Percentiles rank a stretch among this genome's conserved stretches.
Evolutionary conservation across 1,140 invertebrate species (phyloP).

Genomic region (Dolichoris vasculosae): DNA sequence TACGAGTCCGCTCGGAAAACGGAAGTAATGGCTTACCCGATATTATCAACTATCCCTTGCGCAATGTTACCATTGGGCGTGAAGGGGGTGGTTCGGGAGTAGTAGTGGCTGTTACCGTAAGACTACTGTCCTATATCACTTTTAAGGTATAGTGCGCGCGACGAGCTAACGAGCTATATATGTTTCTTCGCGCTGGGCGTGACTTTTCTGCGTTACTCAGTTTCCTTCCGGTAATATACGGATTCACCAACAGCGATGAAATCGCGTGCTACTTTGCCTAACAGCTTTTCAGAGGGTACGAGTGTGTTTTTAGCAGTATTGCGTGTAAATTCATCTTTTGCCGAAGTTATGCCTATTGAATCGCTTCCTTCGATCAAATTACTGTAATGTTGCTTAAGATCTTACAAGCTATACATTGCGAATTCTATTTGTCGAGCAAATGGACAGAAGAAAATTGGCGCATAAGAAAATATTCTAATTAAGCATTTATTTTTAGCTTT

Average conservation of each 20-base stretch:
- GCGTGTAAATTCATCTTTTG: conserved; percentile 8
- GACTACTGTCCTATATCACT: conserved; percentile 42
- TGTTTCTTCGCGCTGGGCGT: conserved; percentile 31
- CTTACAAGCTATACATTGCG: background rate
- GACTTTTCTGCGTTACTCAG: conserved; percentile 42
- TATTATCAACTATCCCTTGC: conserved; percentile 57
- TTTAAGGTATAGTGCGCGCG: conserved; percentile 25
- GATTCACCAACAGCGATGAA: conserved; percentile 13
- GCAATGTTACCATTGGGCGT: background rate
- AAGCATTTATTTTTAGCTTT: background rate
- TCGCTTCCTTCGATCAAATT: background rate
- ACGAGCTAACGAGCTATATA: conserved; percentile 40
- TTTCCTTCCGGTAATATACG: conserved; percentile 1
- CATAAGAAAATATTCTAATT: background rate
- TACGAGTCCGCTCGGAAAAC: conserved; percentile 55
- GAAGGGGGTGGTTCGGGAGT: background rate
- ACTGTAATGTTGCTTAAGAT: background rate
- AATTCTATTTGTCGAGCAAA: background rate
- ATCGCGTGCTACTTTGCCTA: background rate
- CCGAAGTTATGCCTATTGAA: background rate
- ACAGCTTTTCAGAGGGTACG: background rate
- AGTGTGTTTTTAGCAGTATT: background rate
- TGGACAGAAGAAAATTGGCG: background rate
- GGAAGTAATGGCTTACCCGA: conserved; percentile 61
- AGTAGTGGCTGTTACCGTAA: conserved; percentile 26